Conservation (phyloP, 2,113 vertebrate genomes). For the Acanthisitta chloris region DNA sequence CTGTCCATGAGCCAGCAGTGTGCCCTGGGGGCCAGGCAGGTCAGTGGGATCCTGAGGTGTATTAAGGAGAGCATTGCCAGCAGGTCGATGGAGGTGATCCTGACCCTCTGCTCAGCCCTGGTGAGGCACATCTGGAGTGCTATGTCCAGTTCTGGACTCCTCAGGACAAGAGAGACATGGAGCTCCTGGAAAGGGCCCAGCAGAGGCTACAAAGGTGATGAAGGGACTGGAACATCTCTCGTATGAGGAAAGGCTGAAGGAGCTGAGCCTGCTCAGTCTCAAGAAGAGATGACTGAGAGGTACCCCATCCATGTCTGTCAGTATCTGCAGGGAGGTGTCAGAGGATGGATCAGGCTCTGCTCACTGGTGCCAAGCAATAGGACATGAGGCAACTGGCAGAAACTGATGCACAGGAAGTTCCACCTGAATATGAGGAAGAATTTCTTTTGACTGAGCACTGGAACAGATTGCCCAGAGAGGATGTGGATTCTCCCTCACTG, state of each 20-base stretch:
- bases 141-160: neutral
- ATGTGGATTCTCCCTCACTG: neutral
- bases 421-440: too few relatives aligned
- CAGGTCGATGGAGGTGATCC: neutral
- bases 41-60: fast-evolving
- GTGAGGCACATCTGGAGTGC: neutral
- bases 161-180: neutral
- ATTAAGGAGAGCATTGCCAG: neutral
- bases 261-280: neutral
- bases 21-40: neutral
- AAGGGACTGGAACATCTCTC: neutral
- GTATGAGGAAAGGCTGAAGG: neutral
- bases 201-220: fast-evolving
- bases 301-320: neutral
- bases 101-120: neutral
- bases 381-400: neutral
- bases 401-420: too few relatives aligned
- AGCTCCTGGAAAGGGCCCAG: neutral
- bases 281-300: neutral
- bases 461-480: too few relatives aligned
- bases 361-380: neutral
- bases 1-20: neutral
- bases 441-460: too few relatives aligned
- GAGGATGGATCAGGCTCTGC: neutral
- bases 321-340: neutral